Base-by-base conservation (phyloP, 37 sponge, comb jelly and placozoan genomes). In the Tethya wilhelma region DNA sequence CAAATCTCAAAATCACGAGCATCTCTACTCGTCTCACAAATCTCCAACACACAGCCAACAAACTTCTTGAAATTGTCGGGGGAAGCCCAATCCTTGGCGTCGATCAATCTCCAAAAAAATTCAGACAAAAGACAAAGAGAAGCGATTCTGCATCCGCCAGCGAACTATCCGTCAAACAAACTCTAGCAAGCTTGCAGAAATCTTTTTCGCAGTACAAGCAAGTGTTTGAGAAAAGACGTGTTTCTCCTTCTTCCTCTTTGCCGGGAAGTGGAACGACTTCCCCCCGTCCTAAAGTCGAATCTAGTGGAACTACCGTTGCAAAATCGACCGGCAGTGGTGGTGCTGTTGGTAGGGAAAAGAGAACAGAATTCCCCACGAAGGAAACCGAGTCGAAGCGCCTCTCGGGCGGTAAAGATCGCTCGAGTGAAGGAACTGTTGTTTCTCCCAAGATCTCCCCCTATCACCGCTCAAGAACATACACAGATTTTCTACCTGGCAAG, bases 1-100 rank as follows among this genome's bases (percentile, higher is more conserved):
- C 40, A 22, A 14, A 75, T 8, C 64, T 56, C 41, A 74, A 46
- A 44, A 39, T 84, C 31, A 29, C 84, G 11, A 68, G 69, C 40
- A 75, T 75, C 34, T 75, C 76, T 1, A 44, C 84, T 19, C 56
- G 77, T 8, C 60, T 80, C 42, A 25, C 39, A 36, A 80, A 80
- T 62, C 71, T 80, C 46, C 43, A 37, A 8, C 68, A 68, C 28
- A n/a, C 31, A 59, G 81, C 60, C 4, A 22, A 36, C 0, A 69
- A 37, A 26, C 70, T 80, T 30, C 7, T 26, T 6, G 9, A 2
- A 4, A 38, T 40, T 19, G 12, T 68, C 7, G 70, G 14, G 6
- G n/a, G 23, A 12, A 70, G 25, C 39, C 65, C 44, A 4, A 22
- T 2, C 20, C 39, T 26, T n/a, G 7, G 19, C 19, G 20, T 40